Conservation (phyloP, 2,113 vertebrate species). For the Calidris pygmaea region DNA sequence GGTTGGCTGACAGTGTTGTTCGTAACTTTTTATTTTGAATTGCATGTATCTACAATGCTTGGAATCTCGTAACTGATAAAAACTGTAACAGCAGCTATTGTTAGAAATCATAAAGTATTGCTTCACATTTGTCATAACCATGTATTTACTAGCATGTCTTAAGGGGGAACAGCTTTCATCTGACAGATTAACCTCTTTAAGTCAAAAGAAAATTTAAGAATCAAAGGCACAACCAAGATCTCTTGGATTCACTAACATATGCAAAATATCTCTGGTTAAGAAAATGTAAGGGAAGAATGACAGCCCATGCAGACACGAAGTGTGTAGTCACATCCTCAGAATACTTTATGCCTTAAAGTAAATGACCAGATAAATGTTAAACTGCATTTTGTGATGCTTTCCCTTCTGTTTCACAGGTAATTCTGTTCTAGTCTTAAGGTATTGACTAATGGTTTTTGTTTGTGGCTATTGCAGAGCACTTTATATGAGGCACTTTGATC, state of each 20-base stretch:
- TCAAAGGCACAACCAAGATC: background rate
- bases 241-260: background rate
- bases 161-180: background rate
- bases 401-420: background rate
- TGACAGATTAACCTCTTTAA: background rate
- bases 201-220: background rate
- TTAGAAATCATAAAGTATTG: background rate
- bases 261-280: background rate
- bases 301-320: background rate
- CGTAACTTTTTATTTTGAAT: constrained; percentile 25
- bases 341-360: background rate
- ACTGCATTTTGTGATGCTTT: background rate
- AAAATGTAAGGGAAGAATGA: background rate
- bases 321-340: background rate
- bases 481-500: background rate
- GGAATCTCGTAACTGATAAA: background rate
- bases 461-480: background rate
- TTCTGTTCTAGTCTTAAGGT: background rate
- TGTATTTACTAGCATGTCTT: background rate
- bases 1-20: background rate
- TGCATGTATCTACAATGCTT: background rate
- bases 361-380: background rate
- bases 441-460: background rate
- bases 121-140: background rate
- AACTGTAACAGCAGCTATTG: background rate